Conservation (phyloP, 2,797 vertebrate genomes). For the Iguana delicatissima region DNA sequence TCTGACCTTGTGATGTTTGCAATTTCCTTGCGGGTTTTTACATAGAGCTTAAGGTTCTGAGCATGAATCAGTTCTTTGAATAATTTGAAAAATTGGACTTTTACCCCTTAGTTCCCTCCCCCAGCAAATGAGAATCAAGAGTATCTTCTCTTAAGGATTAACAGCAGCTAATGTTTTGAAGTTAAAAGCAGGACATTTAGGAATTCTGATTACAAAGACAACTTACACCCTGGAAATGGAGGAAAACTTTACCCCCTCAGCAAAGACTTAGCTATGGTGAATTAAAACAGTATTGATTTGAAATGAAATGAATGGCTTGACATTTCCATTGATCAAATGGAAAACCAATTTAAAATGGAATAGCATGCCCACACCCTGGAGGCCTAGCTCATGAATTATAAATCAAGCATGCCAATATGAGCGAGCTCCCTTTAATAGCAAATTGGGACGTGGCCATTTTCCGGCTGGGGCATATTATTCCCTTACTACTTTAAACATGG, state of each 20-base stretch:
- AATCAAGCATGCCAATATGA: slow-evolving; percentile 16
- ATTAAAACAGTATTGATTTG: slow-evolving; percentile 31
- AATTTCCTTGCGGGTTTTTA: too few relatives aligned
- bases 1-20: too few relatives aligned
- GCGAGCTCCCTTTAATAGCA: slow-evolving; percentile 8
- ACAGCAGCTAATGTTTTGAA: background rate
- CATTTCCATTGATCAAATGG: slow-evolving; percentile 37
- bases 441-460: background rate
- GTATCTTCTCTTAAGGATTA: background rate
- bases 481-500: background rate
- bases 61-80: too few relatives aligned
- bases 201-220: background rate
- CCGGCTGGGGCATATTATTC: background rate
- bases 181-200: slow-evolving; percentile 19
- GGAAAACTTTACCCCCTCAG: slow-evolving; percentile 26
- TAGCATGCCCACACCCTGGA: background rate
- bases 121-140: background rate
- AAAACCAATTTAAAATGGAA: slow-evolving; percentile 47
- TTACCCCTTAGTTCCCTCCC: background rate
- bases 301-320: slow-evolving; percentile 32
- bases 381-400: slow-evolving; percentile 26
- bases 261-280: slow-evolving; percentile 23
- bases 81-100: too few relatives aligned
- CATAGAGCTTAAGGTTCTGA: too few relatives aligned
- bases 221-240: background rate